phyloP scores from a whole-genome alignment of 2,113 vertebrate genomes.

The Thunnus maccoyii region DNA sequence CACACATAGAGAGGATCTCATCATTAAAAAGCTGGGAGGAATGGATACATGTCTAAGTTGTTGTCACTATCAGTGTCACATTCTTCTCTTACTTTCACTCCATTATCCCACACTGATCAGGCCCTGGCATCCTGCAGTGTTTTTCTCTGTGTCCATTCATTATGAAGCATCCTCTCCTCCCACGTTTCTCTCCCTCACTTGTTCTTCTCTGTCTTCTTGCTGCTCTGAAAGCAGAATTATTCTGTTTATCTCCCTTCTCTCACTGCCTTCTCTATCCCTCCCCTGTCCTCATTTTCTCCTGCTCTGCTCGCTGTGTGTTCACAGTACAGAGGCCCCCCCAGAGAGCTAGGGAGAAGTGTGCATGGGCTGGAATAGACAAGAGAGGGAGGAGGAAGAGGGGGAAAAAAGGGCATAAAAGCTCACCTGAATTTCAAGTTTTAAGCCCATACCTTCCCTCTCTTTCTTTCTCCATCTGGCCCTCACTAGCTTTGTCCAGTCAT shows the following conservation, averaged over 20 bases:
- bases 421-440: constrained; percentile 47
- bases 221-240: constrained; percentile 38
- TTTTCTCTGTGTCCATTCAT: constrained; percentile 45
- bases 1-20: constrained; percentile 23
- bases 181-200: constrained; percentile 5
- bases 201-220: neutral
- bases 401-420: constrained; percentile 5
- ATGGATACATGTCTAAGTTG: constrained; percentile 23
- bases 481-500: neutral
- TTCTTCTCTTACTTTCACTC: constrained; percentile 25
- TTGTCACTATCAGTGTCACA: constrained; percentile 36
- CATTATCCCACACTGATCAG: constrained; percentile 36
- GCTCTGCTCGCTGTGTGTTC: constrained; percentile 52
- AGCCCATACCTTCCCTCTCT: neutral
- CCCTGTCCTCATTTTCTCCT: constrained; percentile 37
- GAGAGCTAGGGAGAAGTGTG: constrained; percentile 36
- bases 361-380: constrained; percentile 37
- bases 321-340: constrained; percentile 47
- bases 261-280: constrained; percentile 22
- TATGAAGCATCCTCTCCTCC: constrained; percentile 46
- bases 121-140: constrained; percentile 16
- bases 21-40: constrained; percentile 30
- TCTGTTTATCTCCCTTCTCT: constrained; percentile 40
- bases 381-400: neutral
- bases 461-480: constrained; percentile 9